Evolutionary conservation across 2,888 invertebrate genomes (phyloP), one percentile per base, ranked within the genome.

Genomic region (Phortica magna): DNA sequence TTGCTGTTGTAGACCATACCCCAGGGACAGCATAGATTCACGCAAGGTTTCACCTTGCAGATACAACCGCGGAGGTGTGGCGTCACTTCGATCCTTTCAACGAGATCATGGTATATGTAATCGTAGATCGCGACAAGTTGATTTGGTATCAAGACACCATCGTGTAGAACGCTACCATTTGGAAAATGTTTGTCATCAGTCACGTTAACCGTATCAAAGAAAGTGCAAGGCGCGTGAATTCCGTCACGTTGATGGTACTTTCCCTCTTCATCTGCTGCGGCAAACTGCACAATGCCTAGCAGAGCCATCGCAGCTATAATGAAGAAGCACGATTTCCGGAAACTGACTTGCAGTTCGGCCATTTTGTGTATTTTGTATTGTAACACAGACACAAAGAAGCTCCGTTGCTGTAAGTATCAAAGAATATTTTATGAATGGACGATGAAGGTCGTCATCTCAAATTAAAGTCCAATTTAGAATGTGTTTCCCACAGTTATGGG

Each of bases 1-100:
- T 72, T 77, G 0, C 57, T 42, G 19, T 79, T 80, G 48, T 77
- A 88, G 31, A 79, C 61, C 19, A 83, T 78, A 0, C 83, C 83
- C 65, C 82, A 82, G 0, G 89, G 90, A 77, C 92, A 92, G 76
- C 92, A 92, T 14, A 92, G 86, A 55, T 91, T 89, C 3, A 92
- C 82, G 76, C 92, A 92, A 0, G 88, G 78, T 79, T 89, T 90
- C n/a, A 92, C 53, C 22, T 87, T 83, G 75, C 92, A 92, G 39
- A 91, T 84, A 75, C 92, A 92, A 2, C 91, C 92, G 2, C 92
- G 88, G n/a, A 81, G 75, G 78, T 91, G 90, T 3, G 87, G 83
- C 4, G 83, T 75, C 2, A 87, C 90, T 41, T 88, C 84, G 0
- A 88, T 67, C 0, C 77, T 83, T 65, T 82, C 80, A 3, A 80